phyloP scores from a whole-genome alignment of 1,140 invertebrate species.

The Rhopalosiphum padi region DNA sequence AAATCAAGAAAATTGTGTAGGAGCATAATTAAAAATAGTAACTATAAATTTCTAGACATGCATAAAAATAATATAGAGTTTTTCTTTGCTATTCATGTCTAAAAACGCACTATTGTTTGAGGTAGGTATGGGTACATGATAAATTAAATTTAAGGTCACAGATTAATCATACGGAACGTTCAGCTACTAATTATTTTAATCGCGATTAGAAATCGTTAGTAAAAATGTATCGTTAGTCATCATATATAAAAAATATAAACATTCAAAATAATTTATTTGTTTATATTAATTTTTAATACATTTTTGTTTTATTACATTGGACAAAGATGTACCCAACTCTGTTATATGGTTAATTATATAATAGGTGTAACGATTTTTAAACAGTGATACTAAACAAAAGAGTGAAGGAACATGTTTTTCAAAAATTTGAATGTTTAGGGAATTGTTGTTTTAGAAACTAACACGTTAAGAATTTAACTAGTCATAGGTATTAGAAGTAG shows the following conservation, averaged over 20 bases:
- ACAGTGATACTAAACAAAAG: neutral
- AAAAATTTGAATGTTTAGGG: neutral
- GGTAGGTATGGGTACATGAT: neutral
- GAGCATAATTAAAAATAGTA: neutral
- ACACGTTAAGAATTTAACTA: neutral
- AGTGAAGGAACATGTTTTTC: neutral
- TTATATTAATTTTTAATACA: too few relatives aligned
- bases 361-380: neutral
- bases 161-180: conserved; percentile 39
- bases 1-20: neutral
- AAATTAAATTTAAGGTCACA: neutral
- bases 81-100: neutral
- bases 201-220: neutral
- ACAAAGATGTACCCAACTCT: neutral
- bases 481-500: neutral
- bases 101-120: neutral
- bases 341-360: neutral
- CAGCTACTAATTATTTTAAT: neutral
- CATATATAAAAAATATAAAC: neutral
- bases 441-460: neutral
- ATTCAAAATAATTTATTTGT: too few relatives aligned
- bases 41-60: neutral
- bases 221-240: neutral
- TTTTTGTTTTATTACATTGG: neutral
- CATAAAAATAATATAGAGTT: neutral